A percentile compares a stretch with the other conserved stretches of the same genome.
phyloP scores from a whole-genome alignment of 1,140 invertebrate species.

The Nixonia krombeini region DNA sequence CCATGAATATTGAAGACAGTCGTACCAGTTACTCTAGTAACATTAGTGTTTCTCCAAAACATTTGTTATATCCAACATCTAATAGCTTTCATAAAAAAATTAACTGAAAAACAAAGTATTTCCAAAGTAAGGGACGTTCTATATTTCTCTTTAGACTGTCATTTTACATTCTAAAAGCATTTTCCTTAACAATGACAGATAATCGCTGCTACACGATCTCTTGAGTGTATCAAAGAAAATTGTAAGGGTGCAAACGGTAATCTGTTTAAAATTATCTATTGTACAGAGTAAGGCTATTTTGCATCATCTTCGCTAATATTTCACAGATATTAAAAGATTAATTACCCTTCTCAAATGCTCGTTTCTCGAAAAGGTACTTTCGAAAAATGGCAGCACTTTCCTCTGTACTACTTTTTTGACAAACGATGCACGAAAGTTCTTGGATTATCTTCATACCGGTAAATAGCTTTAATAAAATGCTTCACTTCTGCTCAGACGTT shows the following conservation, averaged over 20 bases:
- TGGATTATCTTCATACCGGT: slow-evolving; percentile 60
- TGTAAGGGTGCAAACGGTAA: slow-evolving; percentile 40
- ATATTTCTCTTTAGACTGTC: too few species aligned
- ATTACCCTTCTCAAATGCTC: slow-evolving; percentile 33
- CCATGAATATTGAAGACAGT: too few species aligned
- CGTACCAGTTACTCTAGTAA: too few species aligned
- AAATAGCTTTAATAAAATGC: slow-evolving; percentile 41
- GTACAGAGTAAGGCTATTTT: too few species aligned
- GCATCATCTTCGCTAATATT: too few species aligned
- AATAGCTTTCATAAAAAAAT: too few species aligned
- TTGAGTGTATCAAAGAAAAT: slow-evolving; percentile 28
- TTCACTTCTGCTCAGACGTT: too few species aligned
- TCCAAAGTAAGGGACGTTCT: too few species aligned
- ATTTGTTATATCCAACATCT: too few species aligned
- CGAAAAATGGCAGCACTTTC: slow-evolving; percentile 8
- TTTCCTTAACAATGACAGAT: slow-evolving; percentile 14
- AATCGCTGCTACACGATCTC: slow-evolving; percentile 47
- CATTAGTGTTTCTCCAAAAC: too few species aligned
- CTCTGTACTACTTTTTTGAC: not conserved
- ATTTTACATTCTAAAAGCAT: slow-evolving; percentile 17
- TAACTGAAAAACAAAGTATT: too few species aligned
- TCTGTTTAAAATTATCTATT: not conserved
- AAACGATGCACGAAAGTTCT: slow-evolving; percentile 43
- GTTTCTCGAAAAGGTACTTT: slow-evolving; percentile 33
- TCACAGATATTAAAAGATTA: slow-evolving; percentile 34